Evolutionary conservation across 2,888 invertebrate species (phyloP), one percentile per base, ranked within the genome.

Genomic region (Chymomyza fuscimana): DNA sequence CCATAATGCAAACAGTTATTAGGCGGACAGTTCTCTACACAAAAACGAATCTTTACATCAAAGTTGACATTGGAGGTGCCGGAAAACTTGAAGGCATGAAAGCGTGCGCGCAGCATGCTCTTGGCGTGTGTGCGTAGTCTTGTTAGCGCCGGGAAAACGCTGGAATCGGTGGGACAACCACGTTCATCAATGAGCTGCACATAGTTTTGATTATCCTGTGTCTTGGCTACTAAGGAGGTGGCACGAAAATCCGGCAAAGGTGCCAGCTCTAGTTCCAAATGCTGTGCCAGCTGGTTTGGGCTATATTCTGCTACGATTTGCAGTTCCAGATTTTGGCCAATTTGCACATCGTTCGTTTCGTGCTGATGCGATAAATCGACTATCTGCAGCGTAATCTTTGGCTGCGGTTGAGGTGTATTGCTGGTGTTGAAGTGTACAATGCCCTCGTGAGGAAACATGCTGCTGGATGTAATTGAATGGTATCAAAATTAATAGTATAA

Each of bases 1-100:
- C 71, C 60, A 40, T 63, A 40, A 70, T 91, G 90, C 9, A 90
- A 87, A 79, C 93, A 93, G 76, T 93, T 91, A 7, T 95, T 95
- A 84, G 94, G 93, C 22, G 93, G 92, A 88, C 97, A 97, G 1
- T 71, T 76, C 2, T 93, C 92, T n/a, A 94, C 92, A 88, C 97
- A 97, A 90, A 96, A 97, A 75, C 95, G 95, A 12, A 97, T 95
- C 91, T 96, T 95, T 2, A 97, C 94, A 81, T 95, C 95, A 89
- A 97, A 97, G 74, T 95, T 93, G 0, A 97, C 96, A 6, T 96
- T 93, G 40, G 96, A 94, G n/a, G 97, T 96, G 12, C 95, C 94
- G 0, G 96, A 95, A 92, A 97, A 97, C 76, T 97, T 96, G 91
- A 97, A 97, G 0, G 97, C 97, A 87, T 95, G 95, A 90, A 97